Percentiles rank a stretch among this genome's conserved stretches.
These are phyloP conservation scores for Cephalotes varians DNA, from an alignment of 2,888 invertebrate genomes.

Conservation along the genomic window DNA sequence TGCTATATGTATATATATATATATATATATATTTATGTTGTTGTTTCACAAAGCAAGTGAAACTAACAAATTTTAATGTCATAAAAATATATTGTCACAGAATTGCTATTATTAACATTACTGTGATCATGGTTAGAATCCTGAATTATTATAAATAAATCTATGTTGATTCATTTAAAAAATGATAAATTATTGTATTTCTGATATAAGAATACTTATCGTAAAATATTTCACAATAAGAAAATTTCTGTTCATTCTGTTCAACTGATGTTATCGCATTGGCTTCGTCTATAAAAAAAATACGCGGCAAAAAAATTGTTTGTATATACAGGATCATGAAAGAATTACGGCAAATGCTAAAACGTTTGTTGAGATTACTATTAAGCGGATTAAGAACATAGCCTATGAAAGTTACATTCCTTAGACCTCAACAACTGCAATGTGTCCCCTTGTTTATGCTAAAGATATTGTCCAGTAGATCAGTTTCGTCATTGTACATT, in stretches of 20 bases:
- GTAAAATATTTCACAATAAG: conserved; percentile 67
- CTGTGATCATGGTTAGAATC: neutral
- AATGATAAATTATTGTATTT: neutral
- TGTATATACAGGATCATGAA: neutral
- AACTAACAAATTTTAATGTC: neutral
- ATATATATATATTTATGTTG: too few relatives aligned
- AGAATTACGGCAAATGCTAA: conserved; percentile 26
- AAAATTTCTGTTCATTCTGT: conserved; percentile 66
- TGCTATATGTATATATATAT: too few relatives aligned
- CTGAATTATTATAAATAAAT: neutral
- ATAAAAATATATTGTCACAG: neutral
- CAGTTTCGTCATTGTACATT: conserved; percentile 18
- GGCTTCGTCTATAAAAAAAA: neutral
- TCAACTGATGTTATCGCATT: conserved; percentile 54
- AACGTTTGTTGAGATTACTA: conserved; percentile 63
- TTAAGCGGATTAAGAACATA: conserved; percentile 70
- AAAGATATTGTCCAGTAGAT: conserved; percentile 69
- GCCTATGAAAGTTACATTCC: conserved; percentile 67
- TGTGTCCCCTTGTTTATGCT: conserved; percentile 62
- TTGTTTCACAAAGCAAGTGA: neutral
- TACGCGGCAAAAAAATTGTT: neutral
- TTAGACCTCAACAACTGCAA: conserved; percentile 60
- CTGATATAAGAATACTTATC: conserved; percentile 24
- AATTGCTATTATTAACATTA: neutral
- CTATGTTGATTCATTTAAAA: neutral